These are phyloP conservation scores for Boloria euphrosyne DNA, from an alignment of 2,888 invertebrate species.

Conservation along the genomic window DNA sequence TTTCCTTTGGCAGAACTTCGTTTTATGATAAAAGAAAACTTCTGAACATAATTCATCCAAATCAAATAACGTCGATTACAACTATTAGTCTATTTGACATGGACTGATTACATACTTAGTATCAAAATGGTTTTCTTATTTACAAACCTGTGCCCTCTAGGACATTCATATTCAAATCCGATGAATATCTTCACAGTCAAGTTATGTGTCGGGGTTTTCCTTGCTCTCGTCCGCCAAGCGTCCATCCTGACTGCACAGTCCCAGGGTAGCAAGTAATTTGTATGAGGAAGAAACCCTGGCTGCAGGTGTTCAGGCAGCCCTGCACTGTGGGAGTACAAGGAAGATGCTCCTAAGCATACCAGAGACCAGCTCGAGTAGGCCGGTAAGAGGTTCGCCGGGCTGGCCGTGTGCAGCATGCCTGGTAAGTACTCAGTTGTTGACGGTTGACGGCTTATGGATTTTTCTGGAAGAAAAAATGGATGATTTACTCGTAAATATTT, in stretches of 20 bases:
- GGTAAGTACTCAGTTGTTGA: constrained; percentile 95
- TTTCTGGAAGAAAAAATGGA: constrained; percentile 63
- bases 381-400: constrained; percentile 89
- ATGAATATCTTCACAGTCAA: constrained; percentile 95
- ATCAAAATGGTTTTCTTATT: no score
- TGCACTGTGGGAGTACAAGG: constrained; percentile 93
- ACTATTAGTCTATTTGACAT: no score
- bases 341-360: constrained; percentile 93
- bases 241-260: constrained; percentile 82
- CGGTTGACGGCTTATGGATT: constrained; percentile 84
- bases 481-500: background rate
- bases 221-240: constrained; percentile 37
- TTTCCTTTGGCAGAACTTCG: no score
- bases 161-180: constrained; percentile 98
- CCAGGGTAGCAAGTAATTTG: constrained; percentile 96
- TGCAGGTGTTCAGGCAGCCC: constrained; percentile 92
- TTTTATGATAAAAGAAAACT: no score
- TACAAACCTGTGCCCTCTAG: constrained; percentile 91
- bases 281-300: constrained; percentile 94
- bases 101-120: no score
- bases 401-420: constrained; percentile 92
- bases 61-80: no score
- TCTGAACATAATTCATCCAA: no score
- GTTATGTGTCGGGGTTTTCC: constrained; percentile 63
- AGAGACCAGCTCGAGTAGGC: constrained; percentile 95